phyloP scores from a whole-genome alignment of 2,888 invertebrate species.

The Harpagoxenus sublaevis region DNA sequence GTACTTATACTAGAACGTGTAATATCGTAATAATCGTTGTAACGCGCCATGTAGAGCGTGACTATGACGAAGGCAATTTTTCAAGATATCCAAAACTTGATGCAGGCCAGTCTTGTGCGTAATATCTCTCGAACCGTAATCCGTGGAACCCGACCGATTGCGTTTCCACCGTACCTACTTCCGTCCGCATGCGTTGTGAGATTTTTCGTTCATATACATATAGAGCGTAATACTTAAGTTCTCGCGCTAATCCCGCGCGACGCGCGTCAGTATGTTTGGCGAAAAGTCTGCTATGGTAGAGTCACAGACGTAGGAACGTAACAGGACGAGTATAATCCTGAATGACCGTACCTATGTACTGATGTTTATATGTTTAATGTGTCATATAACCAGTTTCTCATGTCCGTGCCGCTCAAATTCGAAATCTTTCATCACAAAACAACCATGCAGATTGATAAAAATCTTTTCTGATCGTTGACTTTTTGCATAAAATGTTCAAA shows the following conservation, averaged over 20 bases:
- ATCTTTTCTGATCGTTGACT: not conserved
- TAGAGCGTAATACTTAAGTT: slow-evolving; percentile 61
- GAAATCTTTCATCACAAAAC: not conserved
- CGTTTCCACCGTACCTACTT: slow-evolving; percentile 61
- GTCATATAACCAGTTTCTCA: not conserved
- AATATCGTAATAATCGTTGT: slow-evolving; percentile 45
- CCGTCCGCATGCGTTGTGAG: slow-evolving; percentile 76
- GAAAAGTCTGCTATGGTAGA: slow-evolving; percentile 48
- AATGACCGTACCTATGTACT: not conserved
- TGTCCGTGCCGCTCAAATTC: not conserved
- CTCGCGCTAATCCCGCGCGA: slow-evolving; percentile 50
- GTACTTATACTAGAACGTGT: slow-evolving; percentile 59
- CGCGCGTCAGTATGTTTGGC: slow-evolving; percentile 62
- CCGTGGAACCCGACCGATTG: slow-evolving; percentile 31
- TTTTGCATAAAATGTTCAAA: not conserved
- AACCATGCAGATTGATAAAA: not conserved
- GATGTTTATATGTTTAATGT: not conserved
- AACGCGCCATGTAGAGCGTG: slow-evolving; percentile 48
- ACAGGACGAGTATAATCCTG: not conserved
- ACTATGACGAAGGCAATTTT: slow-evolving; percentile 47
- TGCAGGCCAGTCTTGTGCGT: slow-evolving; percentile 55
- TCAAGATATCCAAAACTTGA: slow-evolving; percentile 62
- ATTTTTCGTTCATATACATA: slow-evolving; percentile 56
- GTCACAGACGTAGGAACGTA: slow-evolving; percentile 25
- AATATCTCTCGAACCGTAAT: slow-evolving; percentile 31